These are phyloP conservation scores for Illadopsis cleaveri DNA, from an alignment of 2,113 vertebrate species.

Conservation along the genomic window DNA sequence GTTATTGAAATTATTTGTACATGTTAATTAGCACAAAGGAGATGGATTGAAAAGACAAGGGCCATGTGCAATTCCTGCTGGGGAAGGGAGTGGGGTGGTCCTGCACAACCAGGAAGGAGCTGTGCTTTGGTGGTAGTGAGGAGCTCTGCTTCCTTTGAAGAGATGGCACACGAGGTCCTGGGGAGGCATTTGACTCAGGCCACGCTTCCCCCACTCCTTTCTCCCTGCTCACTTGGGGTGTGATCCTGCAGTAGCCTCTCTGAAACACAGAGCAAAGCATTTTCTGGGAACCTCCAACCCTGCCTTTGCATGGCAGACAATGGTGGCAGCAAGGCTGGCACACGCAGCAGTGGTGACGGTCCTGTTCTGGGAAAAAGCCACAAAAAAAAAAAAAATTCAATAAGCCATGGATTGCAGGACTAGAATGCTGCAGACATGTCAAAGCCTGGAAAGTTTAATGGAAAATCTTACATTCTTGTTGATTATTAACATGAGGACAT, in stretches of 20 bases:
- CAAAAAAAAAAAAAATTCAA: neutral
- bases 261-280: neutral
- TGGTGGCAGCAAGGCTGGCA: neutral
- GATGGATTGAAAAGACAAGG: neutral
- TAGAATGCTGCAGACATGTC: neutral
- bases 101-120: neutral
- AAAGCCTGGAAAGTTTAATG: neutral
- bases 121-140: neutral
- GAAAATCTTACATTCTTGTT: constrained; percentile 20
- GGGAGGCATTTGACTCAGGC: neutral
- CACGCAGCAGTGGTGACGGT: neutral
- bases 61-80: rapidly evolving
- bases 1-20: neutral
- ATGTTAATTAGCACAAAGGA: neutral
- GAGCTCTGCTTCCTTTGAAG: neutral
- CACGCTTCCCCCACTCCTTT: rapidly evolving
- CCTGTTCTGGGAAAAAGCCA: neutral
- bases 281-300: neutral
- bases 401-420: neutral
- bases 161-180: neutral
- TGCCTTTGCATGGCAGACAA: neutral
- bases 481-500: constrained; percentile 9
- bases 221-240: neutral
- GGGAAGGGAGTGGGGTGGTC: neutral
- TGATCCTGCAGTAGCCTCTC: neutral